Conservation (phyloP, 2,888 invertebrate species). For the Eupeodes luniger region DNA sequence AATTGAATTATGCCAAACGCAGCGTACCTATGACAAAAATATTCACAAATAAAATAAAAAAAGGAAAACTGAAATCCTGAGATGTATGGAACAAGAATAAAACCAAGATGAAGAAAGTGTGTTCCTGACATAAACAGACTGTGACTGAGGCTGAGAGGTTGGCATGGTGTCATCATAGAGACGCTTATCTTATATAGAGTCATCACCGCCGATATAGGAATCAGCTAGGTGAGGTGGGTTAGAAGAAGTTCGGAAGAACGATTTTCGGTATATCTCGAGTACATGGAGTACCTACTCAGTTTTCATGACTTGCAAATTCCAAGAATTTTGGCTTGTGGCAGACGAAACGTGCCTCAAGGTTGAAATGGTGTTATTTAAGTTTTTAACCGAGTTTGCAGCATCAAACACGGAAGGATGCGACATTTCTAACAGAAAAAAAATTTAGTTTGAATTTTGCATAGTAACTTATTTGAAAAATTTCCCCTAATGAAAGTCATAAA, state of each 20-base stretch:
- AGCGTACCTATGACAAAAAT: constrained; percentile 42
- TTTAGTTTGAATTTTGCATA: neutral
- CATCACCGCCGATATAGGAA: neutral
- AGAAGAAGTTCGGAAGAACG: neutral
- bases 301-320: constrained; percentile 65
- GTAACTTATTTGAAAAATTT: neutral
- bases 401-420: constrained; percentile 24
- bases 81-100: neutral
- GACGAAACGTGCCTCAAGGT: constrained; percentile 52
- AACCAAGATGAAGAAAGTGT: constrained; percentile 26
- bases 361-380: constrained; percentile 41
- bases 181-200: neutral
- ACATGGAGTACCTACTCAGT: constrained; percentile 40
- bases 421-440: constrained; percentile 34
- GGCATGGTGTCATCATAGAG: constrained; percentile 6
- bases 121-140: constrained; percentile 55
- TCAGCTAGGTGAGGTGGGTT: neutral
- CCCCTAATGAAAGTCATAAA: constrained; percentile 35
- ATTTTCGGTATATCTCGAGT: neutral
- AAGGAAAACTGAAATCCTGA: constrained; percentile 20
- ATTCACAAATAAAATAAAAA: constrained; percentile 24
- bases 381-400: constrained; percentile 6
- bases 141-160: constrained; percentile 41
- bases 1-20: constrained; percentile 72
- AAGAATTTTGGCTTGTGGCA: constrained; percentile 33